Percentiles rank a stretch among this genome's conserved stretches.
Conservation (phyloP, 2,113 vertebrate species). For the Trematomus loennbergii region DNA sequence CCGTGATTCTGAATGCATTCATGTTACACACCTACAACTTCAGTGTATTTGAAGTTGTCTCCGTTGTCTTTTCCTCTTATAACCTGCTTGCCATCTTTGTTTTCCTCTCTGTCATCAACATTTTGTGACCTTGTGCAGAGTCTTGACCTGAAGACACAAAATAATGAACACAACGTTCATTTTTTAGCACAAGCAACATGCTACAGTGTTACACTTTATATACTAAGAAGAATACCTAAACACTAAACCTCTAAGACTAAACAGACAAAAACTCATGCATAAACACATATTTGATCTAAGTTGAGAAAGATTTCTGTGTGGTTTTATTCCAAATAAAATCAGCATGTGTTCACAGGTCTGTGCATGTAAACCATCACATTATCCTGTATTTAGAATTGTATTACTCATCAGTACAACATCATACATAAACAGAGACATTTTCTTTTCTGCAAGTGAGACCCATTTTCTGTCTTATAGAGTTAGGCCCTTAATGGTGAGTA, state of each 20-base stretch:
- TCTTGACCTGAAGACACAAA: conserved; percentile 27
- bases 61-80: conserved; percentile 15
- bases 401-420: background rate
- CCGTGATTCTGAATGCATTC: background rate
- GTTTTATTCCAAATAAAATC: conserved; percentile 38
- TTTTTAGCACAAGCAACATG: background rate
- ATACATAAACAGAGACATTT: background rate
- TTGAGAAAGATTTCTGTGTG: conserved; percentile 7
- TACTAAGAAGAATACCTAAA: background rate
- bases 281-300: conserved; percentile 4
- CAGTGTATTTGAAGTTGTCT: conserved; percentile 39
- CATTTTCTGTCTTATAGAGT: conserved; percentile 14
- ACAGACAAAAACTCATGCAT: background rate
- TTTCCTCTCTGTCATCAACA: conserved; percentile 28
- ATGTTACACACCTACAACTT: conserved; percentile 67
- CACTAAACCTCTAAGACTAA: background rate
- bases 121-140: conserved; percentile 21
- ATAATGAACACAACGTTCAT: background rate
- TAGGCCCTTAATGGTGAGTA: background rate
- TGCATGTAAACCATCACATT: background rate
- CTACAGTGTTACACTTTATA: background rate
- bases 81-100: conserved; percentile 35
- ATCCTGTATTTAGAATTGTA: background rate
- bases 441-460: too few relatives aligned
- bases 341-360: background rate